A percentile compares a stretch with the other conserved stretches of the same genome.
Evolutionary conservation across 2,113 vertebrate genomes (phyloP).

Genomic region (Penelope pileata): DNA sequence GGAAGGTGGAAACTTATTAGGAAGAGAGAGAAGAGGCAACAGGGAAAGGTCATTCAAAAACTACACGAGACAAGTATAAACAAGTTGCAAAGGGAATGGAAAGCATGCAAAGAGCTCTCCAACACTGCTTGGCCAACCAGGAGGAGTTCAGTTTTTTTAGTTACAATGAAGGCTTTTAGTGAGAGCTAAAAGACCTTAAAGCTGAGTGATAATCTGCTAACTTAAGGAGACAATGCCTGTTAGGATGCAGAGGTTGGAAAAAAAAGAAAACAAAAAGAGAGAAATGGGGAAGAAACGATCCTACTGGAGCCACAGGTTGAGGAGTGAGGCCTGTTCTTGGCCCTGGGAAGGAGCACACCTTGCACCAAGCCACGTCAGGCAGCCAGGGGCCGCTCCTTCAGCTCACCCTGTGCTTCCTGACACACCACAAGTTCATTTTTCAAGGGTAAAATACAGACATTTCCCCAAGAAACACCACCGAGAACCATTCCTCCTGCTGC

Average conservation of each 20-base stretch:
- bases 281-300: neutral
- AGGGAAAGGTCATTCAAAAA: neutral
- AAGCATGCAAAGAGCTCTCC: neutral
- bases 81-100: neutral
- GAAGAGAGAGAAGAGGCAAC: neutral
- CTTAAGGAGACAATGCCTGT: neutral
- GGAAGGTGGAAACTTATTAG: neutral
- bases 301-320: neutral
- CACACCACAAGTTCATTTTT: neutral
- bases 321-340: neutral
- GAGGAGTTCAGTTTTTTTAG: neutral
- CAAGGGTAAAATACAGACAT: neutral
- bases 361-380: too few relatives aligned
- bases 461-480: neutral
- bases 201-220: neutral
- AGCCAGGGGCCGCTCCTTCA: fast-evolving
- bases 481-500: neutral
- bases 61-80: neutral
- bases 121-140: neutral
- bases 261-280: too few relatives aligned
- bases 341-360: neutral
- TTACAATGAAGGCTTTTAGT: neutral
- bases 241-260: neutral
- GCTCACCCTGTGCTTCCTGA: neutral
- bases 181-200: neutral